Evolutionary conservation across 53 echinoderm and acorn worm genomes (phyloP), one percentile per base, ranked within the genome.

Genomic region (Pentamera pediparva): DNA sequence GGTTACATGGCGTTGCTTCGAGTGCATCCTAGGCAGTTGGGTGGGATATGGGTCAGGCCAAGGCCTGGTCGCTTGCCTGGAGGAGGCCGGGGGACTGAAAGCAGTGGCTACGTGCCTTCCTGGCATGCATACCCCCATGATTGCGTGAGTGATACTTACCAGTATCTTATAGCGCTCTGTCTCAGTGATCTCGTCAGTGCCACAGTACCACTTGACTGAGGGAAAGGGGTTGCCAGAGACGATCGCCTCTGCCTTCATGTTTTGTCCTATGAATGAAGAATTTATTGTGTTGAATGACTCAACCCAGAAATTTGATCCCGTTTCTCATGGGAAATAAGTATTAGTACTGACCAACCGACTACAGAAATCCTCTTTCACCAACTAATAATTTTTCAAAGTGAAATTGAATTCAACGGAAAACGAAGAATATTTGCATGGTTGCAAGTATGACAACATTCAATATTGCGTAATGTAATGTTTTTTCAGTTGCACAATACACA

Each of bases 181-280:
- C 54, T 98, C 88, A 15, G 34, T 57, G 71, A 98, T 77, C n/a
- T 15, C 62, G 4, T 65, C 76, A 35, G 33, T 72, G 29, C 98
- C 98, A 37, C 92, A 91, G 43, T 38, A 92, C 98, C 98, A 98
- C 4, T 69, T 69, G 26, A 98, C 69, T 3, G 67, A 62, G 19
- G 98, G 98, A 34, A 71, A 56, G 9, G 98, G 98, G 10, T 88
- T 85, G 19, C 98, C 98, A 17, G 81, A 86, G 9, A 91, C 79
- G 0, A 88, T 59, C 2, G 98, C 98, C 48, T 98, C 98, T 59
- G 89, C 92, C 32, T 77, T 86, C 26, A 91, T 82, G 17, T 61
- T 76, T 51, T 91, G 89, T 58, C 91, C 98, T 98, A 70, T 43
- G 25, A 62, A 27, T 17, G n/a, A 45, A n/a, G 47, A n/a, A n/a